Conservation (phyloP, 2,113 vertebrate species). For the Odocoileus virginianus region DNA sequence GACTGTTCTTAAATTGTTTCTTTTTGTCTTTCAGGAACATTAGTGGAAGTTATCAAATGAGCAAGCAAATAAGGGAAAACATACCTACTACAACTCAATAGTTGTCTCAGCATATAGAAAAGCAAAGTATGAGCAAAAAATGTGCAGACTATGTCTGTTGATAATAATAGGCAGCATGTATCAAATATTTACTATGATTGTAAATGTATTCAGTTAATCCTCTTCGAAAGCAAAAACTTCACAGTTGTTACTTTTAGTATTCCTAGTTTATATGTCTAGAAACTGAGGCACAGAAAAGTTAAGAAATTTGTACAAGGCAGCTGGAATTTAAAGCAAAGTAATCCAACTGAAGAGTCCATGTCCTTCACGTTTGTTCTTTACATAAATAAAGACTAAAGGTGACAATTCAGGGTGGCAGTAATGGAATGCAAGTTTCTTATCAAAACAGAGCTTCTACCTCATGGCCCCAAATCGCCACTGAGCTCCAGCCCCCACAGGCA, state of each 20-base stretch:
- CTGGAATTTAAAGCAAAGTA: not conserved
- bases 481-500: not conserved
- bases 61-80: not conserved
- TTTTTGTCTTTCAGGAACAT: not conserved
- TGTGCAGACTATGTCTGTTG: fast-evolving
- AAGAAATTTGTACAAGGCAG: not conserved
- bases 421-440: not conserved
- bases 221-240: not conserved
- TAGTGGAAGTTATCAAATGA: not conserved
- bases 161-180: not conserved
- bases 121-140: not conserved
- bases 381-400: not conserved
- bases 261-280: not conserved
- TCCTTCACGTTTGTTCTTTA: not conserved
- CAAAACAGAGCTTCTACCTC: not conserved
- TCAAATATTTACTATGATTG: not conserved
- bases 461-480: not conserved
- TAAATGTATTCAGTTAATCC: not conserved
- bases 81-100: too few species aligned
- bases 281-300: not conserved
- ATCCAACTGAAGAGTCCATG: not conserved
- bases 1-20: not conserved
- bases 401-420: not conserved
- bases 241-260: not conserved
- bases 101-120: not conserved